Base-by-base conservation (phyloP, 2,797 vertebrate species). In the Carapus acus region DNA sequence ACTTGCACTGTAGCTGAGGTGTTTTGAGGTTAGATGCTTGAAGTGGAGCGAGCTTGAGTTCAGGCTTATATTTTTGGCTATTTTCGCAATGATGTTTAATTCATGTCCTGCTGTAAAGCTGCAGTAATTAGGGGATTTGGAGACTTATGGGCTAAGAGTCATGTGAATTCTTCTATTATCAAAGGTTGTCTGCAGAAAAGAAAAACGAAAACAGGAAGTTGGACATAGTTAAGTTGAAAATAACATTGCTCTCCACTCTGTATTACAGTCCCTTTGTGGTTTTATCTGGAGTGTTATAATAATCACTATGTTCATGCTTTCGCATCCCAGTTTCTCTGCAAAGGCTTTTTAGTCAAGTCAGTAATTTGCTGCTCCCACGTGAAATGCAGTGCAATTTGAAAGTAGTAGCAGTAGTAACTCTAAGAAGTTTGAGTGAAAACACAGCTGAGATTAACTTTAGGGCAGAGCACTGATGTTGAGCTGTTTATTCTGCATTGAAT, bases 271-370 rank as follows among this genome's bases (percentile, higher is more conserved):
- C 52, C 43, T 54, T 41, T 39, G 36, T 48, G 63, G 69, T 29
- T 54, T 21, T 7, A 34, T 42, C 49, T 59, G 22, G 22, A 18
- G 24, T 54, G 54, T 69, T 64, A 54, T 58, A 61, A 63, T 72
- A 73, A 65, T 66, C 49, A 70, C 61, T 22, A 27, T 29, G 49
- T 24, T 58, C 60, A 71, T 66, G 55, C 59, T 78, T 78, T 58
- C 64, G 16, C 38, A 33, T 49, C 48, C 60, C 66, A 27, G 72
- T 71, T 69, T 49, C 20, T 44, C 47, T 31, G 16, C 33, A 38
- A 55, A 54, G 1, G 31, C 9, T 45, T 58, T 69, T 69, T n/a
- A n/a, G n/a, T 43, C 63, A 55, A 52, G 70, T 77, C 3, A 13
- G 8, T 20, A 34, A 43, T 31, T 61, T 58, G 40, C 20, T 17